Evolutionary conservation across 2,888 invertebrate species (phyloP).

Genomic region (Agonopterix arenella): DNA sequence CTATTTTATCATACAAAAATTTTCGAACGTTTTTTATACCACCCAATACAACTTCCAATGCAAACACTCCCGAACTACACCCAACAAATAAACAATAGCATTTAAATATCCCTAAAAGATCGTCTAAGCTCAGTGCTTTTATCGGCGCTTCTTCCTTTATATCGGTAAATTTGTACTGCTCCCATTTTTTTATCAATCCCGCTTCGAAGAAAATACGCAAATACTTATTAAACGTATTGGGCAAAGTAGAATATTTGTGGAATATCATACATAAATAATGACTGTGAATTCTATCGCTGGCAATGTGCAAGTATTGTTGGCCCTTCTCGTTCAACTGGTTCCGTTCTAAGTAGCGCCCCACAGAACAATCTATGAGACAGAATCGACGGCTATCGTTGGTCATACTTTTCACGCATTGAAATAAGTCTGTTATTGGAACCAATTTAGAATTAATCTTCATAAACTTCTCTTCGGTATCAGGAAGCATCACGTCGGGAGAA

Average conservation of each 20-base stretch:
- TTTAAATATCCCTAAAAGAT: conserved; percentile 48
- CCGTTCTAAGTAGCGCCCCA: conserved; percentile 46
- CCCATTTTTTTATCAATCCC: conserved; percentile 64
- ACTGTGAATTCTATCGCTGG: conserved; percentile 57
- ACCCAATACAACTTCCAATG: conserved; percentile 36
- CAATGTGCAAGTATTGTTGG: conserved; percentile 58
- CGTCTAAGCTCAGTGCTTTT: conserved; percentile 43
- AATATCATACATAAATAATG: conserved; percentile 51
- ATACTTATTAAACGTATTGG: conserved; percentile 40
- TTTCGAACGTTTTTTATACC: not conserved
- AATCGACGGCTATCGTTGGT: conserved; percentile 44
- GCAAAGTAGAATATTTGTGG: conserved; percentile 48
- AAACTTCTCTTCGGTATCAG: conserved; percentile 49
- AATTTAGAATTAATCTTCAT: conserved; percentile 47
- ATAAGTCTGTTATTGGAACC: conserved; percentile 35
- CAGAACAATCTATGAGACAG: conserved; percentile 61
- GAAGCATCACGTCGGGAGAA: conserved; percentile 59
- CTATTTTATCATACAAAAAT: not conserved
- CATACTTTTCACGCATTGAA: conserved; percentile 42
- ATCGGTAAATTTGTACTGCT: conserved; percentile 47
- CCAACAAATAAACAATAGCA: conserved; percentile 29
- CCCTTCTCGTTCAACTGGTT: conserved; percentile 53
- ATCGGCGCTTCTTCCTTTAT: conserved; percentile 49
- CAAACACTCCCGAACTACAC: conserved; percentile 33
- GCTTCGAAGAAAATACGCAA: conserved; percentile 49